Percentiles rank a stretch among this genome's conserved stretches.
These are phyloP conservation scores for Falco novaeseelandiae DNA, from an alignment of 2,797 vertebrate genomes.

Conservation along the genomic window DNA sequence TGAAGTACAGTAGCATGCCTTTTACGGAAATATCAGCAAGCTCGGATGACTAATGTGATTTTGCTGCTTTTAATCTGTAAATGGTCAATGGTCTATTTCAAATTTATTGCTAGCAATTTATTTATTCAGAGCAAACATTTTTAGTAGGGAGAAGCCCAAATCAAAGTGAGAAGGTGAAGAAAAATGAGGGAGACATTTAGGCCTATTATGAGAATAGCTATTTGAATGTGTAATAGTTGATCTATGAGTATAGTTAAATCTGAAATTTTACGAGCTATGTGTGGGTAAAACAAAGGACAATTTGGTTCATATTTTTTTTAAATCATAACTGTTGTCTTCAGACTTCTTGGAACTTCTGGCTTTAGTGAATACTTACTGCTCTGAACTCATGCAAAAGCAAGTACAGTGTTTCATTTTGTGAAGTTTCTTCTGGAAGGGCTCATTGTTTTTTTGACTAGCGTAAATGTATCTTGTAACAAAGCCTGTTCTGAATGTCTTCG, in stretches of 20 bases:
- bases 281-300: neutral
- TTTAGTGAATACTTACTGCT: neutral
- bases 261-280: neutral
- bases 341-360: neutral
- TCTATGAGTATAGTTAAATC: neutral
- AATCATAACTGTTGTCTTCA: neutral
- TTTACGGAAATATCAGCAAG: neutral
- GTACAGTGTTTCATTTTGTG: neutral
- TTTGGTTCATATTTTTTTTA: accelerated
- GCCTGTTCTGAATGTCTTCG: neutral
- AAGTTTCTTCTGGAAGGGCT: neutral
- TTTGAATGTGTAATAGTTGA: neutral
- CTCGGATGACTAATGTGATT: neutral
- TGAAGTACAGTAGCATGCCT: neutral
- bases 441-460: neutral
- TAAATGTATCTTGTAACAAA: neutral
- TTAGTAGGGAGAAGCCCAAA: neutral
- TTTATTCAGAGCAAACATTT: neutral
- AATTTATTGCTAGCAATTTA: neutral
- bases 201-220: neutral
- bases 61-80: neutral
- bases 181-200: neutral
- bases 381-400: neutral
- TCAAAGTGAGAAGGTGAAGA: neutral
- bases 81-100: neutral